phyloP scores from a whole-genome alignment of 2,888 invertebrate species.

The Vandiemenella viatica region DNA sequence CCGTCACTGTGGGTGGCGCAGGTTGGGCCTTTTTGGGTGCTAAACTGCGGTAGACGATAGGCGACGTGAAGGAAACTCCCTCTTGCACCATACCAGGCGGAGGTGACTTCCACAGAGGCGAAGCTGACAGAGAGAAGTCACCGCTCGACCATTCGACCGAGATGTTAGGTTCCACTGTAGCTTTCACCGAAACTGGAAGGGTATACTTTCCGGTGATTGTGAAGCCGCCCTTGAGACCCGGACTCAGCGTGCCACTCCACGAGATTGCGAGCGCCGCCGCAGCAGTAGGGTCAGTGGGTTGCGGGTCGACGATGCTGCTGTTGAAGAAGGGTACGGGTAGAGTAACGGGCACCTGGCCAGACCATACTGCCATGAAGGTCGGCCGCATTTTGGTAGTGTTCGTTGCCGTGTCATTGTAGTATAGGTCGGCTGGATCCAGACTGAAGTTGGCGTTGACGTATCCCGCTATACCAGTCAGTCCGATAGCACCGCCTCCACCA shows the following conservation, averaged over 20 bases:
- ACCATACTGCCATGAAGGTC: not conserved
- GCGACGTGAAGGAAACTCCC: slow-evolving; percentile 15
- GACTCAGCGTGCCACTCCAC: not conserved
- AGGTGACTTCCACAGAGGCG: slow-evolving; percentile 12
- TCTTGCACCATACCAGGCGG: slow-evolving; percentile 14
- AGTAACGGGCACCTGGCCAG: not conserved
- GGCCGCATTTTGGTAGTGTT: not conserved
- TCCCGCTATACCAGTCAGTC: not conserved
- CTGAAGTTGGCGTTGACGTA: not conserved
- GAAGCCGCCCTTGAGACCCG: not conserved
- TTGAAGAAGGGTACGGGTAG: not conserved
- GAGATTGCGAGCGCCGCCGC: not conserved
- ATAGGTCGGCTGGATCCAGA: not conserved
- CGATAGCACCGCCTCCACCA: not conserved
- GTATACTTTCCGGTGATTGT: slow-evolving; percentile 1
- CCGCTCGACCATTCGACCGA: slow-evolving; percentile 3
- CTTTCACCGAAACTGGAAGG: not conserved
- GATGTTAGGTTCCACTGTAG: not conserved
- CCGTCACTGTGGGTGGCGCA: not conserved
- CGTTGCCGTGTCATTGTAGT: too few species aligned
- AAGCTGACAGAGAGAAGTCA: slow-evolving; percentile 8
- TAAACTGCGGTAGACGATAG: not conserved
- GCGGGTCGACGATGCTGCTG: not conserved
- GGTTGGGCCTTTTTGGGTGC: not conserved
- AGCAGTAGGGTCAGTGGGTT: not conserved